These are phyloP conservation scores for Anhinga anhinga DNA, from an alignment of 2,113 vertebrate species.

Conservation along the genomic window DNA sequence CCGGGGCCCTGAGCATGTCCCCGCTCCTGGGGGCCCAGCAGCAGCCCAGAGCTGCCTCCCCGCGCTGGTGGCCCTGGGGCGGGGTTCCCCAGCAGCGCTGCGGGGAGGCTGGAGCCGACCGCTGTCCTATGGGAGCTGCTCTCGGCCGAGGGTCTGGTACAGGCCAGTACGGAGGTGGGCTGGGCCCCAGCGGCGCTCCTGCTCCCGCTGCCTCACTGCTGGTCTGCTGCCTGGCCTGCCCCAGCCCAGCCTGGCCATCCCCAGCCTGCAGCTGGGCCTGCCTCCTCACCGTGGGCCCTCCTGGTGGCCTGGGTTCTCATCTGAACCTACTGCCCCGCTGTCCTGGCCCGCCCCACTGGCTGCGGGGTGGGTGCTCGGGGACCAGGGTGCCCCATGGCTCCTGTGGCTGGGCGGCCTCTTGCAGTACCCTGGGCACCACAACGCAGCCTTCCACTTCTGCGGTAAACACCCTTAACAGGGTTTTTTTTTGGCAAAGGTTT, in stretches of 20 bases:
- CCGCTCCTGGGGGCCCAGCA: background rate
- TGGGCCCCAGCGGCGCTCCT: fast-evolving
- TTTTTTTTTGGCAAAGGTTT: background rate
- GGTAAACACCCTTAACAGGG: background rate
- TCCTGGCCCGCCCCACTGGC: too few relatives aligned
- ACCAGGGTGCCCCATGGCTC: background rate
- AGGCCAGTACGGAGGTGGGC: too few relatives aligned
- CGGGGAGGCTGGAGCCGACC: too few relatives aligned
- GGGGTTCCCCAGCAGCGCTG: fast-evolving
- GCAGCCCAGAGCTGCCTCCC: background rate
- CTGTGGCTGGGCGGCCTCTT: too few relatives aligned
- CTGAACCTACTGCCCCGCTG: background rate
- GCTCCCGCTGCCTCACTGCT: background rate
- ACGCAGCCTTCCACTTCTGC: background rate
- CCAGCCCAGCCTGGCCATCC: background rate
- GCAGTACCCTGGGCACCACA: fast-evolving
- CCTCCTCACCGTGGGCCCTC: background rate
- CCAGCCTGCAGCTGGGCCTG: background rate
- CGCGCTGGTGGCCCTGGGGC: background rate
- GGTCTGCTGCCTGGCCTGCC: background rate
- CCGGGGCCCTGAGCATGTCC: fast-evolving
- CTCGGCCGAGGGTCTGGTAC: too few relatives aligned
- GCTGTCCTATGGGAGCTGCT: background rate
- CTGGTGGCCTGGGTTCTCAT: background rate
- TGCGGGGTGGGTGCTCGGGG: fast-evolving